Percentiles rank a stretch among this genome's conserved stretches.
phyloP scores from a whole-genome alignment of 2,888 invertebrate genomes.

The Drosophila emarginata region DNA sequence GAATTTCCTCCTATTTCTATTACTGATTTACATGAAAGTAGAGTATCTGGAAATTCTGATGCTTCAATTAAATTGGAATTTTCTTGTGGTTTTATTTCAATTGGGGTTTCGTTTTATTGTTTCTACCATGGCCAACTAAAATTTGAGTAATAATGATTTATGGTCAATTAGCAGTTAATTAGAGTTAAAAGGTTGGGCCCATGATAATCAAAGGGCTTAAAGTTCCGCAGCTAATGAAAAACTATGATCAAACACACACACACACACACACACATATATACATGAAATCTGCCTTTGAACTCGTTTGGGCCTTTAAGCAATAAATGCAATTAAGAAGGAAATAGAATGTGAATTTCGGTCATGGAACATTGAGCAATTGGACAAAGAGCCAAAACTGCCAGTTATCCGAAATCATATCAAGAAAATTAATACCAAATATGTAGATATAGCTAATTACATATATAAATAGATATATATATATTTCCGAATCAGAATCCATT shows the following conservation, averaged over 20 bases:
- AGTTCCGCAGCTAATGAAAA: conserved; percentile 68
- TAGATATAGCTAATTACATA: conserved; percentile 19
- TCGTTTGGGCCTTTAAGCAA: conserved; percentile 71
- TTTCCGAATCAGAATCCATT: conserved; percentile 10
- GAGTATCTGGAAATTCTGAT: too few relatives aligned
- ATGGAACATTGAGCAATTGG: conserved; percentile 37
- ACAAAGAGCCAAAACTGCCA: conserved; percentile 44
- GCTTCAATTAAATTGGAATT: too few relatives aligned
- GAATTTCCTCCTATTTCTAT: too few relatives aligned
- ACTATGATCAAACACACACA: conserved; percentile 45
- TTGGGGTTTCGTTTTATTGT: conserved; percentile 45
- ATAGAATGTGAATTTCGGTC: conserved; percentile 30
- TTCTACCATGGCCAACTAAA: conserved; percentile 35
- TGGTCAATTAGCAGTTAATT: conserved; percentile 78
- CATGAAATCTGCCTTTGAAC: conserved; percentile 58
- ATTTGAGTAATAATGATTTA: conserved; percentile 78
- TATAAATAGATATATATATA: conserved; percentile 51
- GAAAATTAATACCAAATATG: conserved; percentile 61
- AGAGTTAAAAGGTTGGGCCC: conserved; percentile 67
- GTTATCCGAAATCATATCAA: conserved; percentile 35
- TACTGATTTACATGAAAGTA: too few relatives aligned
- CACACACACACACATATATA: not conserved
- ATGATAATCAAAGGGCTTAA: conserved; percentile 68
- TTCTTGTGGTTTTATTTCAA: conserved; percentile 62
- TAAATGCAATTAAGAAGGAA: conserved; percentile 68